Conservation (phyloP, 2,797 vertebrate species). For the Sphenodon punctatus region DNA sequence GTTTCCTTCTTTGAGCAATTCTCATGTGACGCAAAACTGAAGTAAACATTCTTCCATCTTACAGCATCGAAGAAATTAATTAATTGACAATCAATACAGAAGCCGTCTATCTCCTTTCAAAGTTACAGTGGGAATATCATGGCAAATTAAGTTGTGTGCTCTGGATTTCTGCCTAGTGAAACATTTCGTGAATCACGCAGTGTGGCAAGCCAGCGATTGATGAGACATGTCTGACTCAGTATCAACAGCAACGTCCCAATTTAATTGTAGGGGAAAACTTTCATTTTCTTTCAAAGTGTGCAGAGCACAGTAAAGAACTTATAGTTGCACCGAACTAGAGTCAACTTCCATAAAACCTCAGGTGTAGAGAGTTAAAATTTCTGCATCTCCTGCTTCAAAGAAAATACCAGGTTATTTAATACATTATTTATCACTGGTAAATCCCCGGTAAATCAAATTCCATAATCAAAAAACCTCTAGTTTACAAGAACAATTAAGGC, state of each 20-base stretch:
- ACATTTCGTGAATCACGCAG: background rate
- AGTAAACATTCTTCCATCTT: constrained; percentile 3
- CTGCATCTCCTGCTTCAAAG: rapidly evolving
- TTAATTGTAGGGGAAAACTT: rapidly evolving
- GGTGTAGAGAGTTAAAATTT: background rate
- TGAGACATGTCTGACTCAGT: background rate
- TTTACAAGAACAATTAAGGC: no score
- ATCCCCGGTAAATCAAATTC: background rate
- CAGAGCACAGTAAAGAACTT: rapidly evolving
- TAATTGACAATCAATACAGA: constrained; percentile 49
- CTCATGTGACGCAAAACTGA: background rate
- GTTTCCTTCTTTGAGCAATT: background rate
- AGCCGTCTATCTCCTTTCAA: constrained; percentile 11
- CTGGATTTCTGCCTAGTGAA: background rate
- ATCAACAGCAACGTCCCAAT: background rate
- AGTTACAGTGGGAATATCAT: background rate
- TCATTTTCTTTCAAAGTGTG: background rate
- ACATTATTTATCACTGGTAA: rapidly evolving
- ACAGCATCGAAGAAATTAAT: background rate
- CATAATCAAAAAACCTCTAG: no score
- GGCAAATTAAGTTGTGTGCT: background rate
- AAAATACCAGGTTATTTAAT: background rate
- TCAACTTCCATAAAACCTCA: rapidly evolving
- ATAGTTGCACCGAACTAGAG: rapidly evolving
- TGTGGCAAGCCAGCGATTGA: background rate